Base-by-base conservation (phyloP, 1,140 invertebrate species). In the Lithobius niger region DNA sequence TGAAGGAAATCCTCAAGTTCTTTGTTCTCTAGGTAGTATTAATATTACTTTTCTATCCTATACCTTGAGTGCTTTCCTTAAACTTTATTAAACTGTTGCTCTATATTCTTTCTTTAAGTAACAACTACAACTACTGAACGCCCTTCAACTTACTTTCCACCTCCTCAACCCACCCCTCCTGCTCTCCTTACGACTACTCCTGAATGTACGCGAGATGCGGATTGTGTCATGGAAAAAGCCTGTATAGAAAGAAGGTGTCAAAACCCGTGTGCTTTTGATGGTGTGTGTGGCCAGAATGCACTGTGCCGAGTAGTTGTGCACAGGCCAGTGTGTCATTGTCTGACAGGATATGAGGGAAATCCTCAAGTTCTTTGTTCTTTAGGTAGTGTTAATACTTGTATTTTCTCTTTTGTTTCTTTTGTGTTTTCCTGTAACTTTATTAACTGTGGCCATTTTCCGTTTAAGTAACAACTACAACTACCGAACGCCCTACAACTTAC, bases 191-290 rank as follows among this genome's bases (percentile, higher is more conserved):
- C 27, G 40, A 21, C 49, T 50, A 47, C 43, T 60, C 24, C 82
- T 76, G 83, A 88, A 80, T 94, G 89, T 76, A 82, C 82, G 72
- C 83, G 81, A 70, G 86, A 93, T 78, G 77, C 79, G 74, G 87
- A 91, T 74, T 94, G 90, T 76, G 80, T 86, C 58, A 82, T 83
- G 73, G 86, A 91, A 72, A 86, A 88, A 76, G 84, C 86, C 67
- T 94, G 90, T 77, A 81, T 89, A 71, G 82, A 85, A 73, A 77
- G 79, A 66, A 76, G 82, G 70, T 94, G 90, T 71, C 78, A 87
- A 71, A 87, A 94, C 74, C 89, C 88, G 60, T 94, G 90, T 75
- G 82, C 79, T 62, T 75, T 91, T 61, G 80, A 84, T 61, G 88
- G 83, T 61, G 84, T 83, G 56, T 94, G 89, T 71, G 89, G 90